Evolutionary conservation across 2,113 vertebrate species (phyloP), one percentile per base, ranked within the genome.

Genomic region (Coturnix japonica): DNA sequence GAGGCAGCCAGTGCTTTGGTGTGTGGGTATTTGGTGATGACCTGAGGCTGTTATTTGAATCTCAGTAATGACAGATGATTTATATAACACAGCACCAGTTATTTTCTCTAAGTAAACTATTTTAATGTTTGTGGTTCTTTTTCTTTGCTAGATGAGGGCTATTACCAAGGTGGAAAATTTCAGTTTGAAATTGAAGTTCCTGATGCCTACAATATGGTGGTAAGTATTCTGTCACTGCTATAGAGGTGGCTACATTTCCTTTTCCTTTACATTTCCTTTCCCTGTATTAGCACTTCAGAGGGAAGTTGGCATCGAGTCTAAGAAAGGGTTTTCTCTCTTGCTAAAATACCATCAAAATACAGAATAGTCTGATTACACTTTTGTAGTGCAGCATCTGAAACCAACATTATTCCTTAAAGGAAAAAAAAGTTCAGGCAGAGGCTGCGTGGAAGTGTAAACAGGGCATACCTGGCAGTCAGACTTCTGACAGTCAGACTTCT

Each of bases 151-250:
- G 99, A 99, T 98, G 99, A 99, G 96, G 99, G 99, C 90, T 99
- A 99, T 97, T 99, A 99, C 97, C 99, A 99, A 97, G 98, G 98
- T 92, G 99, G 99, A 93, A 99, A 97, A 95, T 99, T 99, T 97
- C 98, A 98, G 96, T 99, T 99, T 98, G 99, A 99, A 98, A 98
- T 98, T 89, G 98, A 99, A 87, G 99, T 99, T 96, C 99, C 99
- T 13, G 99, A 99, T 96, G 99, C 99, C 35, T 99, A 99, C 97
- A 99, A 99, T 97, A 99, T 99, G 99, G 99, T 99, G 99, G 99
- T 99, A 95, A 99, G 99, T 98, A 86, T 87, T 87, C 89, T 72
- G 30, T 67, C 23, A 15, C 54, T 59, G 16, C 31, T 37, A 33
- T 65, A 11, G 6, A 13, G 33, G 60, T 60, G 63, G 8, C 12